These are phyloP conservation scores for Homarus gammarus DNA, from an alignment of 2,888 invertebrate genomes.

Conservation along the genomic window DNA sequence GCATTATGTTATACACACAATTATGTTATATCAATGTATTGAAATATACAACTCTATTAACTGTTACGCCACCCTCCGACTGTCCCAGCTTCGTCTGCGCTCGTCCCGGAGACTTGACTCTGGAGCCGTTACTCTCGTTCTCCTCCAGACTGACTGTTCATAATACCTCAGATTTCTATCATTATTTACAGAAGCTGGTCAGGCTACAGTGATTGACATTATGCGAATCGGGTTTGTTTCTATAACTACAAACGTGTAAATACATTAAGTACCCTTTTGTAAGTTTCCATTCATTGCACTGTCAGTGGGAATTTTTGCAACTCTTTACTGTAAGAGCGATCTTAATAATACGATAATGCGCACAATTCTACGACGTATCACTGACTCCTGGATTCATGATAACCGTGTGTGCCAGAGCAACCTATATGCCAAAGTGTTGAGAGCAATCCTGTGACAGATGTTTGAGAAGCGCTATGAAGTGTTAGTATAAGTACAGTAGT, in stretches of 20 bases:
- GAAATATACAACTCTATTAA: slow-evolving; percentile 66
- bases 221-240: slow-evolving; percentile 44
- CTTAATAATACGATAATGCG: slow-evolving; percentile 18
- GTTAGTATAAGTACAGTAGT: too few relatives aligned
- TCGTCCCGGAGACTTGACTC: neutral
- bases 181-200: slow-evolving; percentile 66
- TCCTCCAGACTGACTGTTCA: slow-evolving; percentile 37
- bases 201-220: slow-evolving; percentile 48
- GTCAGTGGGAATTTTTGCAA: neutral
- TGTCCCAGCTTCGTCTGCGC: slow-evolving; percentile 21
- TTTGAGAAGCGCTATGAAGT: too few relatives aligned
- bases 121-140: slow-evolving; percentile 13
- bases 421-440: too few relatives aligned
- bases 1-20: slow-evolving; percentile 69
- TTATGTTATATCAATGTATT: slow-evolving; percentile 61
- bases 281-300: slow-evolving; percentile 45
- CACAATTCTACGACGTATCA: slow-evolving; percentile 3
- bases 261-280: slow-evolving; percentile 48
- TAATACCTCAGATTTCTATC: slow-evolving; percentile 72
- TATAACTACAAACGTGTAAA: slow-evolving; percentile 72
- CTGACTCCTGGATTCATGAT: too few relatives aligned
- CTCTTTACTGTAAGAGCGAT: slow-evolving; percentile 1
- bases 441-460: too few relatives aligned
- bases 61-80: slow-evolving; percentile 35
- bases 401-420: too few relatives aligned